These are phyloP conservation scores for Dasyurus viverrinus DNA, from an alignment of 2,113 vertebrate genomes.

Conservation along the genomic window DNA sequence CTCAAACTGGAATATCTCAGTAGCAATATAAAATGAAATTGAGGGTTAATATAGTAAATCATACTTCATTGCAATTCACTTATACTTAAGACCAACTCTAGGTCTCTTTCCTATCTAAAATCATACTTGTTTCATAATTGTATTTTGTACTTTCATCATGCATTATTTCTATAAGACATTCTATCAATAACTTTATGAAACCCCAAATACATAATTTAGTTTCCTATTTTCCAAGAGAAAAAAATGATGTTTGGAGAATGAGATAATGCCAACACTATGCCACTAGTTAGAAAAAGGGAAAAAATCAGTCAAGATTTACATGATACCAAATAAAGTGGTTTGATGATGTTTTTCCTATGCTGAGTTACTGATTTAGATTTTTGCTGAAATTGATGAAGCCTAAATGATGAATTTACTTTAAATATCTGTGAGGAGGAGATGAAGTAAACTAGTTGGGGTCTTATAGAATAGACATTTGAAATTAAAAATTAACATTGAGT, in stretches of 20 bases:
- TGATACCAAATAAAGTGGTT: not conserved
- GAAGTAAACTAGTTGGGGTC: not conserved
- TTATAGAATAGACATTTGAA: not conserved
- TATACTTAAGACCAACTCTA: slow-evolving; percentile 49
- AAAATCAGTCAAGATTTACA: not conserved
- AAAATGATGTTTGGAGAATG: not conserved
- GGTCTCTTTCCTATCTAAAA: slow-evolving; percentile 2
- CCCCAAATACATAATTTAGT: not conserved
- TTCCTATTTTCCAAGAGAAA: not conserved
- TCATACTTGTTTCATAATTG: slow-evolving; percentile 18
- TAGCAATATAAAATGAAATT: slow-evolving; percentile 16
- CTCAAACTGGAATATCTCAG: slow-evolving; percentile 6
- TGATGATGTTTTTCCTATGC: not conserved
- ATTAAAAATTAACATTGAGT: not conserved
- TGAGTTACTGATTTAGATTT: not conserved
- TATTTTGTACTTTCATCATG: slow-evolving; percentile 30
- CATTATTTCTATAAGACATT: slow-evolving; percentile 47
- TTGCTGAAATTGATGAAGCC: not conserved
- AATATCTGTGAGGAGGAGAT: not conserved
- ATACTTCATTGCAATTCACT: slow-evolving; percentile 29
- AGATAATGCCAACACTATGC: not conserved
- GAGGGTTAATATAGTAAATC: not conserved
- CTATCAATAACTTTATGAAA: slow-evolving; percentile 24
- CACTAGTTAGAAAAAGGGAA: not conserved
- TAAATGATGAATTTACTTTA: not conserved